These are phyloP conservation scores for Callosobruchus maculatus DNA, from an alignment of 2,888 invertebrate species.

Conservation along the genomic window DNA sequence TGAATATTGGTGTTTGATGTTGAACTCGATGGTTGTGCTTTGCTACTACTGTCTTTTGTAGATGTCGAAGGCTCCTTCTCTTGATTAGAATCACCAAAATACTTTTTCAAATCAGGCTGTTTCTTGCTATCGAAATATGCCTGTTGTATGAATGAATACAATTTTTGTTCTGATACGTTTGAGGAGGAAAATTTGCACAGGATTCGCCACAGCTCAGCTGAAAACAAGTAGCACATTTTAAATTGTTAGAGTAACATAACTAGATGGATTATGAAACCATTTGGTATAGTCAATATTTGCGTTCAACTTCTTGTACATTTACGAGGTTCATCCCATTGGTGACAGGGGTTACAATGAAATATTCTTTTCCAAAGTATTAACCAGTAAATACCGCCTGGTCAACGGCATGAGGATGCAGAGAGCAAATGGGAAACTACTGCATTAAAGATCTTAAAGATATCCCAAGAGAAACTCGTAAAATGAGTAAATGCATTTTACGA, in stretches of 20 bases:
- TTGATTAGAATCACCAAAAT: conserved; percentile 18
- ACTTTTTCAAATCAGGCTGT: conserved; percentile 34
- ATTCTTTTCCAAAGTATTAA: too few species aligned
- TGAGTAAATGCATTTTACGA: too few species aligned
- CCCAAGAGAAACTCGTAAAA: too few species aligned
- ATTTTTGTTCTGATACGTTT: conserved; percentile 42
- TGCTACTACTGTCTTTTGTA: conserved; percentile 1
- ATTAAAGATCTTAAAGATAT: too few species aligned
- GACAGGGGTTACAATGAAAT: too few species aligned
- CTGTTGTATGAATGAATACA: conserved; percentile 54
- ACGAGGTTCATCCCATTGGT: too few species aligned
- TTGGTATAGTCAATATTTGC: too few species aligned
- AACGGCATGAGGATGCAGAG: too few species aligned
- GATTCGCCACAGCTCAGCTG: conserved; percentile 58
- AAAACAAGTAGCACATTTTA: conserved; percentile 19
- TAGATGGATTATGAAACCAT: too few species aligned
- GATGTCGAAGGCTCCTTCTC: conserved; percentile 19
- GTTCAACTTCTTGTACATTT: too few species aligned
- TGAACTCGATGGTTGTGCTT: not conserved
- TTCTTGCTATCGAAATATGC: conserved; percentile 45
- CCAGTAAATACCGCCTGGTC: too few species aligned
- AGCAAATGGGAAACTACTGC: too few species aligned
- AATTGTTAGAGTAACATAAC: not conserved
- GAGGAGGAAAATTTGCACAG: conserved; percentile 51
- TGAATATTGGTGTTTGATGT: not conserved